Evolutionary conservation across 1,140 invertebrate genomes (phyloP).

Genomic region (Drosophila bipectinata): DNA sequence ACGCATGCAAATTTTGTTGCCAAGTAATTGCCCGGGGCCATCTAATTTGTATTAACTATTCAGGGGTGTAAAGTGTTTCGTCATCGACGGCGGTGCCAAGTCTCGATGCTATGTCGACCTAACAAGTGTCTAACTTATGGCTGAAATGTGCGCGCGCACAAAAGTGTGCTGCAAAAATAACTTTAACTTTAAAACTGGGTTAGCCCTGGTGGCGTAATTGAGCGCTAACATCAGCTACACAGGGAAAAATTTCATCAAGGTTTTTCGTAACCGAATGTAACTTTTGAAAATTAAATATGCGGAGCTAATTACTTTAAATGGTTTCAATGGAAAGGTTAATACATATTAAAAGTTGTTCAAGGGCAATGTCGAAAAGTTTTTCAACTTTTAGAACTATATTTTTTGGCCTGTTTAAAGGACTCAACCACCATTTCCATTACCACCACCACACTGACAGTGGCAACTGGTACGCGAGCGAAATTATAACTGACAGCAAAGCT

Average conservation of each 20-base stretch:
- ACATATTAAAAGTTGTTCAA: background rate
- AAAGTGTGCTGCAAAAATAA: slow-evolving; percentile 44
- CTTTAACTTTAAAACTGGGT: slow-evolving; percentile 56
- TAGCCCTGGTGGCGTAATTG: slow-evolving; percentile 31
- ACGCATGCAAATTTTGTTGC: slow-evolving; percentile 50
- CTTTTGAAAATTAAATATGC: no score
- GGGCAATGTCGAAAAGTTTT: background rate
- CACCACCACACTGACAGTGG: slow-evolving; percentile 24
- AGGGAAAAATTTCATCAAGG: background rate
- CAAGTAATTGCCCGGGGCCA: slow-evolving; percentile 38
- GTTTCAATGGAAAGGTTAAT: background rate
- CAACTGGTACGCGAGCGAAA: slow-evolving; percentile 58
- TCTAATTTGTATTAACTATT: slow-evolving; percentile 67
- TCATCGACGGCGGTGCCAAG: slow-evolving; percentile 34
- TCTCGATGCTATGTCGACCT: slow-evolving; percentile 32
- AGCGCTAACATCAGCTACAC: slow-evolving; percentile 14
- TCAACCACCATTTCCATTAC: slow-evolving; percentile 10
- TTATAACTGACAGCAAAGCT: slow-evolving; percentile 76
- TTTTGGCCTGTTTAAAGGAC: background rate
- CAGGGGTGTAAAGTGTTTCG: slow-evolving; percentile 56
- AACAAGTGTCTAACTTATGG: slow-evolving; percentile 47
- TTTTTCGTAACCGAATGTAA: no score
- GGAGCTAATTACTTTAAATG: background rate
- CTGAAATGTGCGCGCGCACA: slow-evolving; percentile 35
- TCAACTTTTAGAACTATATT: background rate